These are phyloP conservation scores for Heliangelus exortis DNA, from an alignment of 2,797 vertebrate species.

Conservation along the genomic window DNA sequence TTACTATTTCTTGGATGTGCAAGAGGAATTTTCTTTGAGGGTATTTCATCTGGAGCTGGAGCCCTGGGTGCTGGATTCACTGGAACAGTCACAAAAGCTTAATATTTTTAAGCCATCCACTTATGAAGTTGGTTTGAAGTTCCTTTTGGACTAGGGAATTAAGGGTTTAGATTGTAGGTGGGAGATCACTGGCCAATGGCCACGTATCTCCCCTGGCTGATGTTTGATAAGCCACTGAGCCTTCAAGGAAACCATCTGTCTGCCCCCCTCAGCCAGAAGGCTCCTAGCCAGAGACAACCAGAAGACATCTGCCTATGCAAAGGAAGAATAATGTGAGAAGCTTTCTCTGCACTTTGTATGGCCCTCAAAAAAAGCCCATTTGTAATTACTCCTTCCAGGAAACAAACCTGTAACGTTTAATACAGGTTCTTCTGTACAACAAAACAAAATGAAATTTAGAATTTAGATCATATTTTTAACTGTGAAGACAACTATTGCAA, in stretches of 20 bases:
- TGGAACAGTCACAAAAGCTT: conserved; percentile 2
- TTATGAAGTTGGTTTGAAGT: conserved; percentile 2
- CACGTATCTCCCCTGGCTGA: not conserved
- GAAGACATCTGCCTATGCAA: not conserved
- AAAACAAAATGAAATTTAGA: not conserved
- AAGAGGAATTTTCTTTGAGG: conserved; percentile 5
- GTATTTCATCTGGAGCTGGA: conserved; percentile 4
- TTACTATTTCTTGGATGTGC: not conserved
- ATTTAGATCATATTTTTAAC: not conserved
- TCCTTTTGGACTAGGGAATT: not conserved
- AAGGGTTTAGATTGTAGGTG: conserved; percentile 8
- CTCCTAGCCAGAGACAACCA: not conserved
- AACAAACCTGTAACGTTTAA: not conserved
- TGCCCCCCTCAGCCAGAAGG: not conserved
- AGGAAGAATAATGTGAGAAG: not conserved
- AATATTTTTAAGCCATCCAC: not conserved
- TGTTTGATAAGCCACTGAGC: conserved; percentile 19
- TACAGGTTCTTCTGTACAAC: not conserved
- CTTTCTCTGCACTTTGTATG: not conserved
- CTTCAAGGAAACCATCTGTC: conserved; percentile 48
- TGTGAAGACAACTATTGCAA: not conserved
- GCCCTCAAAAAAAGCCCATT: not conserved
- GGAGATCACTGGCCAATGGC: conserved; percentile 15
- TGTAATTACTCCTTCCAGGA: not conserved
- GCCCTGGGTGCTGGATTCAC: not conserved